These are phyloP conservation scores for Podargus strigoides DNA, from an alignment of 2,797 vertebrate species.

Conservation along the genomic window DNA sequence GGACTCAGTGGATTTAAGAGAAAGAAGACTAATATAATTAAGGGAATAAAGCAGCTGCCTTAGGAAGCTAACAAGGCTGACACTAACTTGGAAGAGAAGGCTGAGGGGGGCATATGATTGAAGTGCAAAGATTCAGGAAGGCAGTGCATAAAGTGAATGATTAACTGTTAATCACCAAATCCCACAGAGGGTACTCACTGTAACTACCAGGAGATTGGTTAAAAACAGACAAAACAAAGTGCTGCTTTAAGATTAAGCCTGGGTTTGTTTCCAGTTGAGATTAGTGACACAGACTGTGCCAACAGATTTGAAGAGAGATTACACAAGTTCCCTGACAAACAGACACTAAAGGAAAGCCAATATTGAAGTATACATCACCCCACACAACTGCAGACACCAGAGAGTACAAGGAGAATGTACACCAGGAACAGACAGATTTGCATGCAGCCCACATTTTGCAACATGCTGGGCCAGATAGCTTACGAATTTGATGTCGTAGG, in stretches of 20 bases:
- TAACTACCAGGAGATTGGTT: background rate
- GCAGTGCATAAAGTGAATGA: background rate
- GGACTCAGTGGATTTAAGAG: background rate
- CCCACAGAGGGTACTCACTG: background rate
- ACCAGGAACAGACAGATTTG: background rate
- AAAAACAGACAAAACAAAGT: background rate
- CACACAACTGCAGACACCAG: background rate
- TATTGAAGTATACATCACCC: background rate
- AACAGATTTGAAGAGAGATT: background rate
- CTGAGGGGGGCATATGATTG: background rate
- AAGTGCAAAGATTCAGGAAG: background rate
- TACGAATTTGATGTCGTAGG: background rate
- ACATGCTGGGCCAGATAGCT: background rate
- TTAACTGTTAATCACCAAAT: background rate
- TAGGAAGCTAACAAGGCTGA: background rate
- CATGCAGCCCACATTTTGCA: background rate
- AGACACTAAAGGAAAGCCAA: background rate
- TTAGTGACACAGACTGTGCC: background rate
- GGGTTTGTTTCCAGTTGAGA: background rate
- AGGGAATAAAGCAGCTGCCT: background rate
- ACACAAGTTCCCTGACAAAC: background rate
- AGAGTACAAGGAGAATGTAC: background rate
- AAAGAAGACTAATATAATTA: background rate
- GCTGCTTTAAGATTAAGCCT: background rate
- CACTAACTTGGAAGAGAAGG: background rate